phyloP scores from a whole-genome alignment of 2,113 vertebrate species.

The Stomatorhinus ivindoensis region DNA sequence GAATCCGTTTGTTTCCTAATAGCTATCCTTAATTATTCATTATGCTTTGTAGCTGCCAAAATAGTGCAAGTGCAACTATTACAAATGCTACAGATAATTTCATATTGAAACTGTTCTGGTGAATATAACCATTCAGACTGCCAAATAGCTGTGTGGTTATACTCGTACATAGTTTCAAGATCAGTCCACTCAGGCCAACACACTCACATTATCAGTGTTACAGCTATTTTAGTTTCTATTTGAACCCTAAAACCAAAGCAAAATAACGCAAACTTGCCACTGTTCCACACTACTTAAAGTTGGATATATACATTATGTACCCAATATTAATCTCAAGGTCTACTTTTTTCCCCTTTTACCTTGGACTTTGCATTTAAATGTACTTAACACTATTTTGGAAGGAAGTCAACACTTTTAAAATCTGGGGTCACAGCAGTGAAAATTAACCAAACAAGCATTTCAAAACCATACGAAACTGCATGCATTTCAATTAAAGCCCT shows the following conservation, averaged over 20 bases:
- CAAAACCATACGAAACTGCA: neutral
- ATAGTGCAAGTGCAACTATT: neutral
- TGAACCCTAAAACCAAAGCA: neutral
- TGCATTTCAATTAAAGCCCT: conserved; percentile 5
- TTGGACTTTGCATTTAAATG: neutral
- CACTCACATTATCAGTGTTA: neutral
- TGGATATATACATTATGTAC: neutral
- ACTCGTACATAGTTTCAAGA: neutral
- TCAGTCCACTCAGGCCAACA: neutral
- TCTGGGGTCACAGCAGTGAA: neutral
- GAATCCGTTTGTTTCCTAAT: neutral
- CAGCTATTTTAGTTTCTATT: neutral
- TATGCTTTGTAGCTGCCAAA: conserved; percentile 7
- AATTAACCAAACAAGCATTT: neutral
- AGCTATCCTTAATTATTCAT: neutral
- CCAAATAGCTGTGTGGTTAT: neutral
- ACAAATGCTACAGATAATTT: neutral
- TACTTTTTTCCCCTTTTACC: neutral
- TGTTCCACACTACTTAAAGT: neutral
- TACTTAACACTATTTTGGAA: neutral
- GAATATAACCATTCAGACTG: neutral
- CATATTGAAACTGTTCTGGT: neutral
- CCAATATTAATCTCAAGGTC: neutral
- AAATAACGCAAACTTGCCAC: neutral
- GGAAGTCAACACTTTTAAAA: neutral